These are phyloP conservation scores for Entomobrya multifasciata DNA, from an alignment of 2,888 invertebrate genomes.

Conservation along the genomic window DNA sequence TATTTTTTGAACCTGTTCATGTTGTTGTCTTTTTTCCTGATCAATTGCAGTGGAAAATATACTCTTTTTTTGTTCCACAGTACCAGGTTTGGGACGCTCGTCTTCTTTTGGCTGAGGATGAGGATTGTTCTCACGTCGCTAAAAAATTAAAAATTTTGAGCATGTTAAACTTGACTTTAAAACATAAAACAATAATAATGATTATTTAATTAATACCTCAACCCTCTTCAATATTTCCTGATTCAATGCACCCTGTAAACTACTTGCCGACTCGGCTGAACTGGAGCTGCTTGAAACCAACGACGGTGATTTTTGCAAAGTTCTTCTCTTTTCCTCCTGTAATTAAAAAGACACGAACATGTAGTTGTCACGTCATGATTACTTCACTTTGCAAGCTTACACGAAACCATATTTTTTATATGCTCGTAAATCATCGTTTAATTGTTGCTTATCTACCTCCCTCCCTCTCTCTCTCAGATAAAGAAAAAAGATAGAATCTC, in stretches of 20 bases:
- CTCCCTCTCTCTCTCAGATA: too few relatives aligned
- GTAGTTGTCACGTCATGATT: too few relatives aligned
- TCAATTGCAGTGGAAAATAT: constrained; percentile 81
- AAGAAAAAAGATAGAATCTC: too few relatives aligned
- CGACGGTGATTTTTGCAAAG: constrained; percentile 73
- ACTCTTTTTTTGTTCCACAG: constrained; percentile 76
- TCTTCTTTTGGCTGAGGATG: constrained; percentile 68
- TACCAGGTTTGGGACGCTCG: constrained; percentile 76
- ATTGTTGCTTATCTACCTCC: constrained; percentile 11
- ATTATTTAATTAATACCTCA: constrained; percentile 84
- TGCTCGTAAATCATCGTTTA: constrained; percentile 6
- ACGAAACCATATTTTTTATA: too few relatives aligned
- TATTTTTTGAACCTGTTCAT: constrained; percentile 84
- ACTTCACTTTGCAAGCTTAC: too few relatives aligned
- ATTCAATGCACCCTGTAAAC: constrained; percentile 87
- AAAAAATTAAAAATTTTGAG: background rate
- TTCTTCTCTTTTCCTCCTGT: constrained; percentile 79
- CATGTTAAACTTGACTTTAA: background rate
- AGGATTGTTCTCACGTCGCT: constrained; percentile 78
- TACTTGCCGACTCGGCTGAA: constrained; percentile 81
- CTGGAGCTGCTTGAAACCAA: constrained; percentile 67
- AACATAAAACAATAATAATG: background rate
- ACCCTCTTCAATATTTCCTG: constrained; percentile 87
- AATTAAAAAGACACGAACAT: background rate
- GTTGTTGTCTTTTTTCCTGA: constrained; percentile 86